Evolutionary conservation across 2,113 vertebrate species (phyloP).

Genomic region (Ptilorrhoa leucosticta): DNA sequence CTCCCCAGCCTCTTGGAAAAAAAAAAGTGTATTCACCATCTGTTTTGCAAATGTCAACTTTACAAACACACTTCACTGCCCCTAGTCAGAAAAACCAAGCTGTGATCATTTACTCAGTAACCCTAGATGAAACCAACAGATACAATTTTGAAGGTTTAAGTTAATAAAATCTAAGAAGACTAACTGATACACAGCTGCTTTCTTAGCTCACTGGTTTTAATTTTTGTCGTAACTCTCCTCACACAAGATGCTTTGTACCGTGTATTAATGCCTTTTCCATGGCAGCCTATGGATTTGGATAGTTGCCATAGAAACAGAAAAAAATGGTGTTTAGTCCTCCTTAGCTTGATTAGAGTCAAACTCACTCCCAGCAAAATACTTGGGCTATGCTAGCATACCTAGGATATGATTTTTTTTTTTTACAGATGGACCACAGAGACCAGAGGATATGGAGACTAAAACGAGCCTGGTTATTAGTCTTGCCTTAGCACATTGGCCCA

Average conservation of each 20-base stretch:
- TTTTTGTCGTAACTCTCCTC: neutral
- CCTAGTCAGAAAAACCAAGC: neutral
- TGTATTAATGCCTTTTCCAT: neutral
- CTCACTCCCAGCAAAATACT: neutral
- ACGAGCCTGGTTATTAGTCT: neutral
- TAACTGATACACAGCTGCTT: neutral
- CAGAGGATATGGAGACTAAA: neutral
- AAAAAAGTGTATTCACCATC: neutral
- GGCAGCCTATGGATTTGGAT: neutral
- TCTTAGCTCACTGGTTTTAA: neutral
- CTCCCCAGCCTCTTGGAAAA: neutral
- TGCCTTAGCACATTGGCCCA: neutral
- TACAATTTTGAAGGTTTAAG: neutral
- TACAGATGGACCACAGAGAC: neutral
- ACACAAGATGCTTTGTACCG: neutral
- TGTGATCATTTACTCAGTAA: neutral
- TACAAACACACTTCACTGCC: neutral
- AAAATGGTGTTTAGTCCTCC: neutral
- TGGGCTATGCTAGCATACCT: neutral
- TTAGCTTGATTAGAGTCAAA: neutral
- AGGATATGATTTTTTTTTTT: neutral
- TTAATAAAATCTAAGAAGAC: neutral
- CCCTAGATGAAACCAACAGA: neutral
- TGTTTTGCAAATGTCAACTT: constrained; percentile 23
- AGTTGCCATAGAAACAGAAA: neutral